Base-by-base conservation (phyloP, 2,888 invertebrate genomes). In the Diadegma fenestrale region DNA sequence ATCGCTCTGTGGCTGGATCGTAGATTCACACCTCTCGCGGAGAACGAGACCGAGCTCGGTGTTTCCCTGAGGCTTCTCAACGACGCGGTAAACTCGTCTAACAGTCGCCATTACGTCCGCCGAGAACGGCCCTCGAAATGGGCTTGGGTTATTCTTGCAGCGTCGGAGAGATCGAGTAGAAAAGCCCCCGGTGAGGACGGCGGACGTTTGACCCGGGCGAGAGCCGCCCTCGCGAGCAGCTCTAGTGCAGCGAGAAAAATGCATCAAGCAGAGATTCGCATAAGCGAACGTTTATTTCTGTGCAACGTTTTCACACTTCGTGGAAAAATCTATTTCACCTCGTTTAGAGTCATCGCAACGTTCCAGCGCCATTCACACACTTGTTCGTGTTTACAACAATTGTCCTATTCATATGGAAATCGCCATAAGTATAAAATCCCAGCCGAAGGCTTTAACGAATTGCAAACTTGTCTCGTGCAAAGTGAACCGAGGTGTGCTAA, bases 71-170 rank as follows among this genome's bases (percentile, higher is more conserved):
- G 85, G 85, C 79, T 71, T 33, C 4, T 68, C 22, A 54, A 73
- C 80, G n/a, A n/a, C 86, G 69, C 78, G 82, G 83, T 86, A 83
- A 86, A 86, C 83, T 83, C 84, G 66, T 85, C 85, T 87, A 87
- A 87, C 85, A 81, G 85, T 83, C 85, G 84, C 84, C 85, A 87
- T 87, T 83, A 83, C 68, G 80, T 81, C 85, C 85, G 85, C 84
- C 87, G 77, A 48, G 64, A 75, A 64, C 58, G 68, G 66, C 33
- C 73, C 58, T 54, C 58, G 22, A 63, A 58, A 54, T 64, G 79
- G 69, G 83, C 75, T 80, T 80, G 33, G 76, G 75, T 69, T 78
- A 61, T 75, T 64, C 58, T 37, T 37, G 8, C 37, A 37, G 0
- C 37, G 37, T n/a, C n/a, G 37, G 37, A 26, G 14, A 58, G 58